Evolutionary conservation across 2,888 invertebrate genomes (phyloP).

Genomic region (Reticulitermes lucifugus): DNA sequence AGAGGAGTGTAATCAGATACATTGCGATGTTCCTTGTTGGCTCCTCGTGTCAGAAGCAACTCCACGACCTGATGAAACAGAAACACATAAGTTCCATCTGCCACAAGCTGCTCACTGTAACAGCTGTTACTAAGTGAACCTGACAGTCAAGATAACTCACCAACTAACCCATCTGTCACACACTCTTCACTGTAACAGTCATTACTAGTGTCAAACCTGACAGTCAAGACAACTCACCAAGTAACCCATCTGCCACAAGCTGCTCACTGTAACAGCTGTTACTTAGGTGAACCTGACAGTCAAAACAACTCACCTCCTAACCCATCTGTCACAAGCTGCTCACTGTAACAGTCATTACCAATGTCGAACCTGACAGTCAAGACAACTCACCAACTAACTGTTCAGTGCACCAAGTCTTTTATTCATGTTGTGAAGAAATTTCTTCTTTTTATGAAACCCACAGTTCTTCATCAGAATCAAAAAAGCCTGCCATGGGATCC

Average conservation of each 20-base stretch:
- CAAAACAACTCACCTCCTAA: not conserved
- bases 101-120: no score
- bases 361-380: not conserved
- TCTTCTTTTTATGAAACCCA: not conserved
- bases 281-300: no score
- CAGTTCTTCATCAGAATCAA: not conserved
- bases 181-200: no score
- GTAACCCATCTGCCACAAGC: not conserved
- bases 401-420: no score
- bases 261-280: no score
- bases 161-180: not conserved
- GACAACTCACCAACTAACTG: not conserved
- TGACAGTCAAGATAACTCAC: not conserved
- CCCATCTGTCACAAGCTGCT: not conserved
- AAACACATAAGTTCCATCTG: not conserved
- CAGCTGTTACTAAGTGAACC: no score
- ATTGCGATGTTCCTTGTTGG: constrained; percentile 98
- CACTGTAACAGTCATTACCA: no score
- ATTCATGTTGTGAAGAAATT: no score
- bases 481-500: no score
- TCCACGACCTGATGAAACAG: constrained; percentile 78
- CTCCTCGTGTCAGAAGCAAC: constrained; percentile 85
- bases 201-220: no score
- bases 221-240: not conserved
- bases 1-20: constrained; percentile 99